Evolutionary conservation across 2,113 vertebrate species (phyloP).

Genomic region (Alaudala cheleensis): DNA sequence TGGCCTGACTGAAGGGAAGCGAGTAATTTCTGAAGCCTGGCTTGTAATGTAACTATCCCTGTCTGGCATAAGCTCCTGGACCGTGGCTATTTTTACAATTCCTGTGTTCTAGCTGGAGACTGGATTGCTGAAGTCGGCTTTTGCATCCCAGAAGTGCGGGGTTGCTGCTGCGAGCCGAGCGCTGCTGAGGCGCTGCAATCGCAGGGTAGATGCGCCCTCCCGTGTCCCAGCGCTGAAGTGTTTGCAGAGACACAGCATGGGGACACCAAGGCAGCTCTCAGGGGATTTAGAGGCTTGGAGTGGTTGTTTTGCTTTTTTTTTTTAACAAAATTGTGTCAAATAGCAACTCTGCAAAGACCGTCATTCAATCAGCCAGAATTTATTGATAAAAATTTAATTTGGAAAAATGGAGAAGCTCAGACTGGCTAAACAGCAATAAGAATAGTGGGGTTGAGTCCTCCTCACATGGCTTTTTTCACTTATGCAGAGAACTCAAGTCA

Average conservation of each 20-base stretch:
- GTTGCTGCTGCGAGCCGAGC: not conserved
- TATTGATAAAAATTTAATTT: not conserved
- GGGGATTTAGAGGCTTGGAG: not conserved
- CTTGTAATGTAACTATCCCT: not conserved
- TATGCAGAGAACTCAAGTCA: not conserved
- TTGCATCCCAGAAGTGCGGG: not conserved
- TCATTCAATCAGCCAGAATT: not conserved
- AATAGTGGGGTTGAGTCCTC: not conserved
- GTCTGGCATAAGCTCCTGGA: not conserved
- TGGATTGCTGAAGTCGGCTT: not conserved
- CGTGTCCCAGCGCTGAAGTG: conserved; percentile 19
- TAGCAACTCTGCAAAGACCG: not conserved
- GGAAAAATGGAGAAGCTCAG: not conserved
- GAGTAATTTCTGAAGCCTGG: not conserved
- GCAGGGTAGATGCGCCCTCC: conserved; percentile 44
- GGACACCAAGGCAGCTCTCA: rapidly evolving
- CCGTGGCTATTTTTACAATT: not conserved
- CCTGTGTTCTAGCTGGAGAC: not conserved
- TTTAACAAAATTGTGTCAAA: not conserved
- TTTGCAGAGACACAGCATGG: not conserved
- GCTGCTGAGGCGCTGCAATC: not conserved
- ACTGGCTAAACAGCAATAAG: not conserved
- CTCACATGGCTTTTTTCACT: not conserved
- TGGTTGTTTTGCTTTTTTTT: not conserved
- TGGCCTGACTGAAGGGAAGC: not conserved